These are phyloP conservation scores for Aleiodes testaceus DNA, from an alignment of 2,888 invertebrate genomes.

Conservation along the genomic window DNA sequence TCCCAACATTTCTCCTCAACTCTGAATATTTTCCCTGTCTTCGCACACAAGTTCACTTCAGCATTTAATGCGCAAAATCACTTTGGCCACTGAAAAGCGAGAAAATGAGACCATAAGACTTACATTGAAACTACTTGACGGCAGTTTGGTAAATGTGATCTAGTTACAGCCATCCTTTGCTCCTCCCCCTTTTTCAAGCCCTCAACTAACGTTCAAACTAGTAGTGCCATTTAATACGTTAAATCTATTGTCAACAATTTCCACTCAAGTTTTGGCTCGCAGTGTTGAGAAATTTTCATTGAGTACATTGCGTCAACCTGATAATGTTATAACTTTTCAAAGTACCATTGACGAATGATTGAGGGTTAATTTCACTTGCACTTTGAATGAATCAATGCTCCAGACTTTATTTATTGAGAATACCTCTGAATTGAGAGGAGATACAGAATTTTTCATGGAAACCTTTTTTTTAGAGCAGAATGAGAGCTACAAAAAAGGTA, in stretches of 20 bases:
- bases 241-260: slow-evolving; percentile 44
- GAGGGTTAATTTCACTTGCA: neutral
- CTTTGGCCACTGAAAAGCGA: slow-evolving; percentile 14
- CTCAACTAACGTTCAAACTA: slow-evolving; percentile 45
- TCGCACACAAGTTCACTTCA: neutral
- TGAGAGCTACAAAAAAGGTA: too few species aligned
- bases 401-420: neutral
- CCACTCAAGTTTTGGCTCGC: neutral
- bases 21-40: slow-evolving; percentile 17
- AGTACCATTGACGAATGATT: slow-evolving; percentile 13
- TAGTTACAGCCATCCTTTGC: slow-evolving; percentile 37
- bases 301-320: neutral
- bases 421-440: too few species aligned
- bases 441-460: too few species aligned
- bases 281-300: slow-evolving; percentile 21
- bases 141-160: slow-evolving; percentile 44
- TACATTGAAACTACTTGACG: slow-evolving; percentile 21
- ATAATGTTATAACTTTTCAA: slow-evolving; percentile 11
- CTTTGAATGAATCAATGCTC: neutral
- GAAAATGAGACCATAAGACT: slow-evolving; percentile 18
- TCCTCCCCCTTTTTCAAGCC: neutral
- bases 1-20: slow-evolving; percentile 3
- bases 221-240: slow-evolving; percentile 43
- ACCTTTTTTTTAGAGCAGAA: too few species aligned
- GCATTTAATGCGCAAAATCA: slow-evolving; percentile 15